Evolutionary conservation across 2,888 invertebrate species (phyloP), one percentile per base, ranked within the genome.

Genomic region (Dugesia japonica): DNA sequence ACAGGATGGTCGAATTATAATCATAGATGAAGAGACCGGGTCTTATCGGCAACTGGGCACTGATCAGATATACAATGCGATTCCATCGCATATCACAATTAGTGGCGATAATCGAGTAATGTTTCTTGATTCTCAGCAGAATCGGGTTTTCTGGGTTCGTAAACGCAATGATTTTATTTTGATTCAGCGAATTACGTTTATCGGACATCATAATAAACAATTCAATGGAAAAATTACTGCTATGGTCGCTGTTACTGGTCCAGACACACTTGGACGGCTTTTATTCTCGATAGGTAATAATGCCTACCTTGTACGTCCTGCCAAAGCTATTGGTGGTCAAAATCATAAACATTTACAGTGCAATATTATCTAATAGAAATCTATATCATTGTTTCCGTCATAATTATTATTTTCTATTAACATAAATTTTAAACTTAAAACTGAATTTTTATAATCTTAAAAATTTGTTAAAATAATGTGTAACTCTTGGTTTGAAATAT

Each of bases 141-240:
- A 56, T 28, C 42, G 75, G 23, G 56, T 75, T 15, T 75, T 75
- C 56, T 75, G 75, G 75, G 56, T 75, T 26, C 42, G 56, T 42
- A 75, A 75, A 75, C 56, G 56, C 23, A 75, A 56, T 7, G 56
- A 75, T 42, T 75, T 56, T 56, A 75, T 75, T 23, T 42, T 75
- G 27, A 71, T 75, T 26, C 75, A 75, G 56, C 56, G 56, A 56
- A 56, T 56, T 13, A 56, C 4, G 4, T 56, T 56, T 56, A 23
- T 56, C 56, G 56, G 56, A 4, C 56, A 56, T 56, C 56, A 56
- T 23, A 56, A 56, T n/a, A 56, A 56, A 56, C 56, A 56, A 56
- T 23, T 56, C 1, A 56, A 56, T 23, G 56, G 56, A 4, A 56
- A 56, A 56, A 56, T 56, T 4, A 20, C 56, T 4, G n/a, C 56